Evolutionary conservation across 1,140 invertebrate genomes (phyloP).

Genomic region (Diuraphis noxia): DNA sequence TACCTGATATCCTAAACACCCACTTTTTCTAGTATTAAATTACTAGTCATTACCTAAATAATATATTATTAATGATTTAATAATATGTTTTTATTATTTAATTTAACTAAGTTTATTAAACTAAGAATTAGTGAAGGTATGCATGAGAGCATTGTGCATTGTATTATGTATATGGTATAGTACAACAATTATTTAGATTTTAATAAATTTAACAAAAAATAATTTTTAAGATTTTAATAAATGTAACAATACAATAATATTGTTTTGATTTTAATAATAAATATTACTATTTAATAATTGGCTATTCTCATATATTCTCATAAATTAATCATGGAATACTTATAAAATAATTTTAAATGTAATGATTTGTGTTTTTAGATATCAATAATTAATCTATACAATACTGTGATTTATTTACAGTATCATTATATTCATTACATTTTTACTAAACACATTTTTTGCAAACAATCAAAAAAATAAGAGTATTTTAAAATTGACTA

Average conservation of each 20-base stretch:
- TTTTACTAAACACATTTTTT: not conserved
- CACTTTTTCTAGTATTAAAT: slow-evolving; percentile 9
- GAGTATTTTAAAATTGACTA: no score
- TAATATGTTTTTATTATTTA: not conserved
- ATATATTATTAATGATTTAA: not conserved
- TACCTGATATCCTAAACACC: not conserved
- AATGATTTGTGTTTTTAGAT: not conserved
- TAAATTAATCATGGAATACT: not conserved
- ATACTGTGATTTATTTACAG: not conserved
- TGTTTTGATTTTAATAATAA: no score
- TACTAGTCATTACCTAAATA: slow-evolving; percentile 29
- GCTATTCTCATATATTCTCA: not conserved
- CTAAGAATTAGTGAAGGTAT: not conserved
- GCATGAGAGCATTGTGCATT: not conserved
- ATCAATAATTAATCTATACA: not conserved
- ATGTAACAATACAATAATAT: not conserved
- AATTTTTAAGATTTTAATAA: not conserved
- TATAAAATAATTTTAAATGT: not conserved
- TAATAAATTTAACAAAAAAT: not conserved
- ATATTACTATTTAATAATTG: no score
- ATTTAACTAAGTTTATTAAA: not conserved
- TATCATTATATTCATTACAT: not conserved
- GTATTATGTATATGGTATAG: not conserved
- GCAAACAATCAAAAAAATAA: not conserved
- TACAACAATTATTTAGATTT: not conserved